Evolutionary conservation across 2,888 invertebrate genomes (phyloP).

Genomic region (Terebella lapidaria): DNA sequence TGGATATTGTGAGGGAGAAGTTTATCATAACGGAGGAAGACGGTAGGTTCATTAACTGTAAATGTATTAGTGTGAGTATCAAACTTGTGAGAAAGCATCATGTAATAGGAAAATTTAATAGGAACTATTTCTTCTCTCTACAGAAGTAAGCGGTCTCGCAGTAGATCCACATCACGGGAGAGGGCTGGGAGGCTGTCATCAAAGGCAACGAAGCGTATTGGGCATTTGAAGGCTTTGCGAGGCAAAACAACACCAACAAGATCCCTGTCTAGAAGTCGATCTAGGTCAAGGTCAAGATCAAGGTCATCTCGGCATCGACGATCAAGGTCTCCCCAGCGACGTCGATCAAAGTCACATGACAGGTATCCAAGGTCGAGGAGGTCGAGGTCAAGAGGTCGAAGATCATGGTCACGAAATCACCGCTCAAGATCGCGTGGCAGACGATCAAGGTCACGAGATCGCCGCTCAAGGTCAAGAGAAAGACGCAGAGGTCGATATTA

Average conservation of each 20-base stretch:
- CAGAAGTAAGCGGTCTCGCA: neutral
- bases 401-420: slow-evolving; percentile 3
- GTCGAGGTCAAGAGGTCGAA: slow-evolving; percentile 10
- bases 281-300: slow-evolving; percentile 27
- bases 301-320: no score
- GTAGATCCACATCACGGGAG: neutral
- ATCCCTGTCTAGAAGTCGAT: neutral
- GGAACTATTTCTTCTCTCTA: neutral
- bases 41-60: no score
- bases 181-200: neutral
- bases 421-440: slow-evolving; percentile 4
- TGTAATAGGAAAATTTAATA: no score
- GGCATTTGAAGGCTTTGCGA: neutral
- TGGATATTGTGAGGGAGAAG: no score
- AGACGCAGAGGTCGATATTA: neutral
- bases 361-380: slow-evolving; percentile 8
- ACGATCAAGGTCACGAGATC: slow-evolving; percentile 8
- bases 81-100: no score
- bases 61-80: no score
- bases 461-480: slow-evolving; percentile 25
- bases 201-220: neutral
- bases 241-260: neutral
- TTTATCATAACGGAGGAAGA: no score
- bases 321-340: slow-evolving; percentile 6
- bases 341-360: no score